Evolutionary conservation across 2,797 vertebrate species (phyloP).

Genomic region (Psittacula derbiana): DNA sequence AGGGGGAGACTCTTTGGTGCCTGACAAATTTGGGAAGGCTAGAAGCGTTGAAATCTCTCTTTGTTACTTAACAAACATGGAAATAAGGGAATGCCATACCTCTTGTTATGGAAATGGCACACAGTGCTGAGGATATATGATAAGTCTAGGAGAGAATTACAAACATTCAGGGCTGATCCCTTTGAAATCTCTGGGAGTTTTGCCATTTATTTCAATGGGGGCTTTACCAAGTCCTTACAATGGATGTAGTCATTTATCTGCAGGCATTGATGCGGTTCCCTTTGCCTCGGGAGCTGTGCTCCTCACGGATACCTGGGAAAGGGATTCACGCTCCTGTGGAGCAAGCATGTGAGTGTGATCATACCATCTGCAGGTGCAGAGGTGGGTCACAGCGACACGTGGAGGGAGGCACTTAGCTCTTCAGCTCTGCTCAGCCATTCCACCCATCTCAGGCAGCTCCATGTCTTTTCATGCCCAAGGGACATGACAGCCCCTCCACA

Average conservation of each 20-base stretch:
- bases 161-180: conserved; percentile 57
- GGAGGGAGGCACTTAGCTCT: background rate
- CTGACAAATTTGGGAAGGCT: conserved; percentile 69
- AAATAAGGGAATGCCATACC: conserved; percentile 65
- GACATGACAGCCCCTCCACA: fast-evolving
- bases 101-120: conserved; percentile 68
- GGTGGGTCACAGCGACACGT: fast-evolving
- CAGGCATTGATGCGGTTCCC: background rate
- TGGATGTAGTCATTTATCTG: conserved; percentile 48
- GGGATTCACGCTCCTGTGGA: fast-evolving
- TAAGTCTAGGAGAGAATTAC: conserved; percentile 65
- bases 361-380: background rate
- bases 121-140: conserved; percentile 62
- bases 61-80: conserved; percentile 71
- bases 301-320: background rate
- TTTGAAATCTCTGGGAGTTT: conserved; percentile 71
- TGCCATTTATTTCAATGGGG: conserved; percentile 65
- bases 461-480: fast-evolving
- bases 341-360: fast-evolving
- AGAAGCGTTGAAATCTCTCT: conserved; percentile 61
- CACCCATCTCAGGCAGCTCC: fast-evolving
- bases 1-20: conserved; percentile 50
- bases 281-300: background rate
- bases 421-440: background rate
- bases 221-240: conserved; percentile 36